Evolutionary conservation across 2,113 vertebrate genomes (phyloP), one percentile per base, ranked within the genome.

Genomic region (Hassar affinis): DNA sequence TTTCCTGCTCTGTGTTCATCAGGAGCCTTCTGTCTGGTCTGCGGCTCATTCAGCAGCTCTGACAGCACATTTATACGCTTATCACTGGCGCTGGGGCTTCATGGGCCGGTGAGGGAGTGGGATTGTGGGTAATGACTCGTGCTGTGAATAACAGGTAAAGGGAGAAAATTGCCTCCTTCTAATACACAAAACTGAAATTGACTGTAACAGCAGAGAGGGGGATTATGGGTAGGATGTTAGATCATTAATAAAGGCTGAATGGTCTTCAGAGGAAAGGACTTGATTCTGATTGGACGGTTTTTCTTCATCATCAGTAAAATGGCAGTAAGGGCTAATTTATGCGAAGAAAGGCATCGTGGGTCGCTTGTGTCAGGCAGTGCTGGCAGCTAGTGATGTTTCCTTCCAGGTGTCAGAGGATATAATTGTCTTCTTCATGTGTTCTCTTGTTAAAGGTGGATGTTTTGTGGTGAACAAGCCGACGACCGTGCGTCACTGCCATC

Each of bases 401-500:
- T 89, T 92, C 90, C 89, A 81, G 57, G 91, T 90, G 92, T 94
- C 91, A 90, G 86, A 88, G 84, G 78, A 42, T 64, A 87, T 88
- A 82, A 75, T 64, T 72, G 81, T 51, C n/a, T 75, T 20, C 47
- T 42, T 72, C 38, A 11, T 69, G 17, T 42, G 38, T 69, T 5
- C 69, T 75, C 71, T 76, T 27, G 33, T 78, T 52, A 22, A 89
- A 99, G 98, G 98, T 69, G 98, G 98, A 0, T 99, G 98, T 90
- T 92, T 96, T 88, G 83, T 89, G 30, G 94, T 89, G 89, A 95
- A 90, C 0, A 96, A 92, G 66, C 98, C 98, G 0, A 92, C 95
- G 4, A 93, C 95, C 9, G 89, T 96, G 79, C 92, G 92, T 84
- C 95, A 94, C 89, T 99, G 98, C 91, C 95, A 94, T 86, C 98